Percentiles rank a stretch among this genome's conserved stretches.
These are phyloP conservation scores for Rhinolophus sinicus DNA, from an alignment of 2,113 vertebrate species.

Conservation along the genomic window DNA sequence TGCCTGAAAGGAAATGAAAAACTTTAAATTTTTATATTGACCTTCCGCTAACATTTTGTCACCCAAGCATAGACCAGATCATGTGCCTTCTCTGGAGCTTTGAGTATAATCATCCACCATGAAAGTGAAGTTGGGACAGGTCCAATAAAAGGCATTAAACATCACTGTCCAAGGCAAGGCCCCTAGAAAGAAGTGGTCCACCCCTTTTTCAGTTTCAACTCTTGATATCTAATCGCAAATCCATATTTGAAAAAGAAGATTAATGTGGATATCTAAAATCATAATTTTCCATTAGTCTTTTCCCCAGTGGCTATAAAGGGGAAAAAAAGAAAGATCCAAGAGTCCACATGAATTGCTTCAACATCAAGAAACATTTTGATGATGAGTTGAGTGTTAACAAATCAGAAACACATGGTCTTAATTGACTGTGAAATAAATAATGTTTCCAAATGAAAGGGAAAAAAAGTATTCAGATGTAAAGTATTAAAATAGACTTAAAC, in stretches of 20 bases:
- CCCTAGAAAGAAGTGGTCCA: not conserved
- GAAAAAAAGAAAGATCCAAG: not conserved
- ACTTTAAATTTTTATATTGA: constrained; percentile 53
- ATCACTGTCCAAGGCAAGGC: constrained; percentile 18
- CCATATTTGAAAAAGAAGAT: constrained; percentile 1
- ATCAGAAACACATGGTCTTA: constrained; percentile 78
- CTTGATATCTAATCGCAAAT: not conserved
- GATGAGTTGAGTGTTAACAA: constrained; percentile 68
- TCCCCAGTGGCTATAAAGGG: constrained; percentile 18
- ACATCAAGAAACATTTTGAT: constrained; percentile 74
- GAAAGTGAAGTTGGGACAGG: not conserved
- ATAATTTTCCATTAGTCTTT: constrained; percentile 59
- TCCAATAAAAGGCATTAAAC: not conserved
- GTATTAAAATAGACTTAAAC: not conserved
- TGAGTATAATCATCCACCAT: not conserved
- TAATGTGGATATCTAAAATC: constrained; percentile 36
- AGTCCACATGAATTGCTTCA: constrained; percentile 57
- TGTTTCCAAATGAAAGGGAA: constrained; percentile 59
- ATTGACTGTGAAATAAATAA: constrained; percentile 76
- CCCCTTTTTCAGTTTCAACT: not conserved
- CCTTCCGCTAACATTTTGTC: constrained; percentile 65
- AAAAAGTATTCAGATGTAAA: constrained; percentile 9
- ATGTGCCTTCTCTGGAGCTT: not conserved
- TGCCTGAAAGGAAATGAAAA: constrained; percentile 64
- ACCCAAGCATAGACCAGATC: not conserved